phyloP scores from a whole-genome alignment of 1,140 invertebrate species.

The Eupeodes corollae region DNA sequence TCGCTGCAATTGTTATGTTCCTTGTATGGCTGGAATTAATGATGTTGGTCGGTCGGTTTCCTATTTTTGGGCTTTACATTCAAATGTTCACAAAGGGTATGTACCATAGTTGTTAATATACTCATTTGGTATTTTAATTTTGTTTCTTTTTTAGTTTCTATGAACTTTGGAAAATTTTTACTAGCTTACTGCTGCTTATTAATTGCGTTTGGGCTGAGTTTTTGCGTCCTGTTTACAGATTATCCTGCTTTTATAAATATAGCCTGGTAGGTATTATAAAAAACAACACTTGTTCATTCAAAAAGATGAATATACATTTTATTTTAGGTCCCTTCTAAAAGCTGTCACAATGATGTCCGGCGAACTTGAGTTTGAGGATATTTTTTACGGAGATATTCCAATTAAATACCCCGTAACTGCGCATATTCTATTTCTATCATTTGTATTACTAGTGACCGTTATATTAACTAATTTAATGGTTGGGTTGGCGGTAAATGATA shows the following conservation, averaged over 20 bases:
- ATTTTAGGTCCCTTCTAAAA: slow-evolving; percentile 50
- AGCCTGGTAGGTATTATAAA: slow-evolving; percentile 14
- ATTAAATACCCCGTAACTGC: slow-evolving; percentile 53
- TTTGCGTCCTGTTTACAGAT: slow-evolving; percentile 66
- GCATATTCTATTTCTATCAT: slow-evolving; percentile 62
- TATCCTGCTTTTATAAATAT: slow-evolving; percentile 57
- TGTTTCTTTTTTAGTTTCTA: slow-evolving; percentile 55
- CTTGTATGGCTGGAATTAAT: slow-evolving; percentile 69
- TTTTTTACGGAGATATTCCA: slow-evolving; percentile 53
- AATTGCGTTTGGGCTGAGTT: slow-evolving; percentile 64
- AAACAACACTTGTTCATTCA: background rate
- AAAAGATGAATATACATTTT: background rate
- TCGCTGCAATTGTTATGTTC: slow-evolving; percentile 64
- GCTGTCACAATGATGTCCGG: slow-evolving; percentile 83
- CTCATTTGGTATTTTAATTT: slow-evolving; percentile 7
- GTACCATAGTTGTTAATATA: background rate
- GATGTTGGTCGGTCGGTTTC: slow-evolving; percentile 72
- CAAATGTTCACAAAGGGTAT: slow-evolving; percentile 70
- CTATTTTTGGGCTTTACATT: slow-evolving; percentile 71
- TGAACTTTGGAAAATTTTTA: slow-evolving; percentile 74
- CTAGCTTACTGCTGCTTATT: slow-evolving; percentile 68
- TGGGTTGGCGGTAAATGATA: slow-evolving; percentile 75
- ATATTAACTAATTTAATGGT: slow-evolving; percentile 75
- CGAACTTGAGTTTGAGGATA: slow-evolving; percentile 72
- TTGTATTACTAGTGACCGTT: slow-evolving; percentile 71